Base-by-base conservation (phyloP, 1,140 invertebrate genomes). In the Trichonephila clavata region DNA sequence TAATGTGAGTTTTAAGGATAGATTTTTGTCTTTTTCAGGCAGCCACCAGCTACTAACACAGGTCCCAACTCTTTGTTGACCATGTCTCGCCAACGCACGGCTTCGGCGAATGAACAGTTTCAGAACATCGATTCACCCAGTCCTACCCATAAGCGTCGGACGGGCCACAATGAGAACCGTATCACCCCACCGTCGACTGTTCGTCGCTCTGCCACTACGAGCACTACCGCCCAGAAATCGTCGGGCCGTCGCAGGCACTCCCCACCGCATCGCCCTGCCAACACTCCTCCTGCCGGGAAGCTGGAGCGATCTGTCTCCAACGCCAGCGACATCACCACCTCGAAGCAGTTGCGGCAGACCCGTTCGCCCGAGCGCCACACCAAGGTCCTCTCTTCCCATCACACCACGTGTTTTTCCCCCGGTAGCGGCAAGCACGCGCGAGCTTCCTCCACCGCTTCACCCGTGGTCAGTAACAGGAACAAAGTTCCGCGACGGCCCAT, bases 21-120 rank as follows among this genome's bases (percentile, higher is more conserved):
- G 8, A 10, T 65, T 65, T 65, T 65, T 68, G n/a, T 10, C n/a
- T 27, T 68, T 68, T 68, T 14, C 18, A 68, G 65, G 65, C 65
- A 68, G 65, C 21, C 65, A 13, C 4, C 65, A 21, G n/a, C 14
- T 32, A 18, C 68, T 77, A 68, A 21, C 32, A n/a, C 24, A 77
- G 71, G 27, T 77, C 27, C 32, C 32, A 77, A 18, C 71, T 39
- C 18, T 32, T 65, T 77, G 88, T 20, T 77, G 71, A 77, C 13
- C 24, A 93, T 93, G 92, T 93, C 92, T 32, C 83, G 92, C n/a
- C 92, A 87, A n/a, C 92, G 84, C 24, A 87, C 84, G 32, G 27
- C 81, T 4, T 86, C 91, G 24, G 27, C 84, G 14, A 93, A 86
- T 61, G 91, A 83, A 8, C 91, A 87, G 24, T 68, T 87, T 43